Conservation (phyloP, 2,888 invertebrate species). For the Drosophila helvetica region DNA sequence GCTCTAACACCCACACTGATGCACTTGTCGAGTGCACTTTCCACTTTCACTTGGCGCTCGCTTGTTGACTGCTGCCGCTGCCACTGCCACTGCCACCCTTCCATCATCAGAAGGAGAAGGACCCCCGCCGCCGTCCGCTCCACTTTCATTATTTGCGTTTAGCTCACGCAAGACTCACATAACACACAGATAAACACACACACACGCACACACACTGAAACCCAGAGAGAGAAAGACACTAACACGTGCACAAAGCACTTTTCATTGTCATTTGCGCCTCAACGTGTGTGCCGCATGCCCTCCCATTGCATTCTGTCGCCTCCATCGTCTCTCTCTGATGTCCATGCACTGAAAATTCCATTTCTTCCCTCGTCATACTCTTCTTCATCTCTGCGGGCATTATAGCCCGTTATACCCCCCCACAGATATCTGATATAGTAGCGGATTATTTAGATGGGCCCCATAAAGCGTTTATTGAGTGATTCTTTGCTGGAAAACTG, state of each 20-base stretch:
- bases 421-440: not conserved
- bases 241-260: constrained; percentile 43
- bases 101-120: too few relatives aligned
- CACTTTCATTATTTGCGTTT: constrained; percentile 73
- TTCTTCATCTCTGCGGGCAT: constrained; percentile 42
- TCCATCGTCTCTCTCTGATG: constrained; percentile 65
- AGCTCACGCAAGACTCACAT: constrained; percentile 63
- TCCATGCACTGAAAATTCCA: constrained; percentile 74
- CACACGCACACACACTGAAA: constrained; percentile 10
- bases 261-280: constrained; percentile 67
- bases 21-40: constrained; percentile 70
- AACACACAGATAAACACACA: constrained; percentile 38
- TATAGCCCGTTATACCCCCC: not conserved
- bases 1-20: constrained; percentile 16
- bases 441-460: constrained; percentile 4
- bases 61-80: constrained; percentile 68
- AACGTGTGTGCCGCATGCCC: constrained; percentile 50
- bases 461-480: constrained; percentile 5
- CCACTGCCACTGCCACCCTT: not conserved
- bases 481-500: not conserved
- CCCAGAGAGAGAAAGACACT: not conserved
- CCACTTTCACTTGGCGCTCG: constrained; percentile 74
- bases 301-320: constrained; percentile 44
- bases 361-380: constrained; percentile 51
- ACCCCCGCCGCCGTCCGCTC: constrained; percentile 27